Base-by-base conservation (phyloP, 2,797 vertebrate genomes). In the Benthosema pterotum region DNA sequence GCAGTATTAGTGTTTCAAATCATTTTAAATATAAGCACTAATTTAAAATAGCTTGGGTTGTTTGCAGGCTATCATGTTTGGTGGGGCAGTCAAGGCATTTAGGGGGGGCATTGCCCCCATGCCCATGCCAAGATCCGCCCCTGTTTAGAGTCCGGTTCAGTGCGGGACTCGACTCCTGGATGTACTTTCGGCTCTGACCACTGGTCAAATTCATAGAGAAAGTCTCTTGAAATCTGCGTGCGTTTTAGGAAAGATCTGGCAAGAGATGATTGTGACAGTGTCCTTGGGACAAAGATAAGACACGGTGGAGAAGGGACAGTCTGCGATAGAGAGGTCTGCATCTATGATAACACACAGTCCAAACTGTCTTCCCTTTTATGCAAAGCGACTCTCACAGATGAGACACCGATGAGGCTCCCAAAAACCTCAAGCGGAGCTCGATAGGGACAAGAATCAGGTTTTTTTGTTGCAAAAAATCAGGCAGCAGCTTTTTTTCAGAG, bases 291-390 rank as follows among this genome's bases (percentile, higher is more conserved):
- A 16, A 43, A 7, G 16, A 50, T 42, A 16, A 38, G 11, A 2
- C 14, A 7, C 4, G 14, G 18, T 11, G 15, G 58, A 65, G 22
- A 45, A 42, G 57, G 69, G 73, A n/a, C n/a, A n/a, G n/a, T n/a
- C 74, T 57, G 65, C 76, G 70, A 79, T 75, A 72, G 8, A 69
- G 83, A 71, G 77, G 81, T 83, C 6, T 22, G 19, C 83, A 81
- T 80, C 73, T 65, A 47, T 67, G 55, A 82, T 89, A 83, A 82
- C 83, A 80, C 70, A 56, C 2, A 38, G 82, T 79, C 81, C 85
- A 85, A 89, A 87, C 73, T n/a, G 80, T 75, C 75, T 81, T n/a
- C 65, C 74, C 74, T 78, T 84, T 17, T 86, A 69, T 81, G 76
- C 75, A 82, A 84, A 84, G 32, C 80, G 79, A 78, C 83, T 83